Conservation (phyloP, 2,797 vertebrate species). For the Megalops cyprinoides region DNA sequence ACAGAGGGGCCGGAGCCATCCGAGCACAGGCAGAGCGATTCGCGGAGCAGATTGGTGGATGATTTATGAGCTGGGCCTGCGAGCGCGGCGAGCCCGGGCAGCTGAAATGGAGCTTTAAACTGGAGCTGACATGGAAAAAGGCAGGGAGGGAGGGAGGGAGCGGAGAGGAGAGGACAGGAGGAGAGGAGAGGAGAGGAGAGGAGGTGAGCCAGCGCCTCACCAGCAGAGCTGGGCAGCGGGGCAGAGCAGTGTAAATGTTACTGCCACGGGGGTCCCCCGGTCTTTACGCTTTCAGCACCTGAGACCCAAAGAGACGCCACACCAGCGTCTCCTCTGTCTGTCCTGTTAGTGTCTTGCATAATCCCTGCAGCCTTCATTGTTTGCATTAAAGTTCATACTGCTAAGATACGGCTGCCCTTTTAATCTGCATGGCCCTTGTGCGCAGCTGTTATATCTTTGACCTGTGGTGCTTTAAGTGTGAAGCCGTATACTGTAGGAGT, state of each 20-base stretch:
- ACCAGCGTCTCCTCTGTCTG: neutral
- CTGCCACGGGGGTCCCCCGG: slow-evolving; percentile 63
- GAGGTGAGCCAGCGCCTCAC: slow-evolving; percentile 44
- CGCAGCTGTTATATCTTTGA: no score
- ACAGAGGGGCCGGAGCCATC: slow-evolving; percentile 83
- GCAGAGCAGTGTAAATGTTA: slow-evolving; percentile 63
- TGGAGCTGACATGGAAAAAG: slow-evolving; percentile 69
- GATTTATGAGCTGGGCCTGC: slow-evolving; percentile 89
- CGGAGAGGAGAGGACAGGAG: slow-evolving; percentile 28
- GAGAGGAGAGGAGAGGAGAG: slow-evolving; percentile 35
- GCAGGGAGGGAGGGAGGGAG: slow-evolving; percentile 48
- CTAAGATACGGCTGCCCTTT: no score
- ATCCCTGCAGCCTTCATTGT: neutral
- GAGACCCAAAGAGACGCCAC: neutral
- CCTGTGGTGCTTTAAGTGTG: no score
- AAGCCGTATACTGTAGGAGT: no score
- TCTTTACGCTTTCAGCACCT: slow-evolving; percentile 48
- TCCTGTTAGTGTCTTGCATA: neutral
- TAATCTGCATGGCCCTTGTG: no score
- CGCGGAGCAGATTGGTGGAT: slow-evolving; percentile 86
- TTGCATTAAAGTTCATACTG: neutral
- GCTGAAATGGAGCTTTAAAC: slow-evolving; percentile 83
- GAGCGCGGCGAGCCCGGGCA: slow-evolving; percentile 80
- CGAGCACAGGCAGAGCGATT: slow-evolving; percentile 81
- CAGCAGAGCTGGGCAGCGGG: slow-evolving; percentile 51